A percentile compares a stretch with the other conserved stretches of the same genome.
These are phyloP conservation scores for Lates japonicus DNA, from an alignment of 2,797 vertebrate species.

Conservation along the genomic window DNA sequence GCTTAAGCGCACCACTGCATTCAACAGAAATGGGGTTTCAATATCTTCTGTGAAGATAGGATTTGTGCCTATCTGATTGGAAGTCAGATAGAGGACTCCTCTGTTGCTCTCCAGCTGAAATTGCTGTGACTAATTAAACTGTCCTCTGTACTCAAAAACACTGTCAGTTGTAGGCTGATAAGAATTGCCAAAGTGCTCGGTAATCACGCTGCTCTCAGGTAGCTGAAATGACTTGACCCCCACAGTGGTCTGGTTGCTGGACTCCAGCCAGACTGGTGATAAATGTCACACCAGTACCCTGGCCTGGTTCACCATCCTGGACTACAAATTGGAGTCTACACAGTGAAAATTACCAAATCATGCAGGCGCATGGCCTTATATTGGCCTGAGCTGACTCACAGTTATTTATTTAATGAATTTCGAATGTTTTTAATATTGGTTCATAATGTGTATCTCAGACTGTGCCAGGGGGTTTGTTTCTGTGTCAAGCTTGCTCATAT, in stretches of 20 bases:
- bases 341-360: background rate
- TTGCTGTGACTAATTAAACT: conserved; percentile 64
- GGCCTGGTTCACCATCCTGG: background rate
- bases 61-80: conserved; percentile 39
- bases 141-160: conserved; percentile 45
- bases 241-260: conserved; percentile 17
- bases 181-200: conserved; percentile 40
- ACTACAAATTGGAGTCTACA: background rate
- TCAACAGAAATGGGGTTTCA: background rate
- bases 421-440: background rate
- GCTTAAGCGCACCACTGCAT: conserved; percentile 3
- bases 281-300: conserved; percentile 12
- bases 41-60: conserved; percentile 24
- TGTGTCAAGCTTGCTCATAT: background rate
- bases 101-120: conserved; percentile 33
- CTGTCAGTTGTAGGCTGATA: conserved; percentile 51
- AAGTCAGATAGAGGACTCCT: conserved; percentile 30
- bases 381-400: background rate
- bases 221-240: conserved; percentile 26
- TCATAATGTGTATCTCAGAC: background rate
- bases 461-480: background rate
- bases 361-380: background rate
- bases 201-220: conserved; percentile 34
- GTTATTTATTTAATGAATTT: background rate
- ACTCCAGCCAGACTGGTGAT: conserved; percentile 20